phyloP scores from a whole-genome alignment of 2,888 invertebrate genomes.

The Drosophila ezoana region DNA sequence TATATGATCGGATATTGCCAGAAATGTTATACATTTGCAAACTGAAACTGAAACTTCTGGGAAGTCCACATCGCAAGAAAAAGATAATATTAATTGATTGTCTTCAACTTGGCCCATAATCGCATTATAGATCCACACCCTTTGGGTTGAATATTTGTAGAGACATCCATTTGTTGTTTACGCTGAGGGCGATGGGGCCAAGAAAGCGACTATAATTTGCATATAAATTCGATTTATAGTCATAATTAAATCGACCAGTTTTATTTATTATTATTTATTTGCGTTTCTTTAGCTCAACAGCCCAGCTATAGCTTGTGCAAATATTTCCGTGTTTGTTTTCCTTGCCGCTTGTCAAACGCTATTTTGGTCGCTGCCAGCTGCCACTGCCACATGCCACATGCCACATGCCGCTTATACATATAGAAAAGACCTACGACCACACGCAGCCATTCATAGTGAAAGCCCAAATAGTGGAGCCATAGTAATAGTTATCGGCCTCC shows the following conservation, averaged over 20 bases:
- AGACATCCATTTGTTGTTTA: constrained; percentile 20
- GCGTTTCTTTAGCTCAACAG: constrained; percentile 44
- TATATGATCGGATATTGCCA: constrained; percentile 12
- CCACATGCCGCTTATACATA: constrained; percentile 7
- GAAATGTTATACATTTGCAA: constrained; percentile 10
- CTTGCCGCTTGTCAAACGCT: constrained; percentile 30
- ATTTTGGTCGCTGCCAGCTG: constrained; percentile 2
- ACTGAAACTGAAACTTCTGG: constrained; percentile 42
- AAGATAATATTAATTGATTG: constrained; percentile 4
- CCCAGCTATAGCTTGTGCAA: constrained; percentile 25
- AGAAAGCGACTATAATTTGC: constrained; percentile 57
- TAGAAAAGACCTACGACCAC: constrained; percentile 49
- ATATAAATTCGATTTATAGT: constrained; percentile 66
- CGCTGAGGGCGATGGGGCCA: constrained; percentile 24
- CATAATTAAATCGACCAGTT: constrained; percentile 76
- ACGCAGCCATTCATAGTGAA: constrained; percentile 22
- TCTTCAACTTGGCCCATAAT: constrained; percentile 32
- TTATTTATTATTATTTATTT: constrained; percentile 67
- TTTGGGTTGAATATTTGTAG: constrained; percentile 37
- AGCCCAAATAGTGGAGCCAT: constrained; percentile 1
- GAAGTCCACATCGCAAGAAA: constrained; percentile 29
- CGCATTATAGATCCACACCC: constrained; percentile 61
- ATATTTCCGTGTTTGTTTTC: constrained; percentile 65
- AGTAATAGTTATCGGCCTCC: constrained; percentile 1
- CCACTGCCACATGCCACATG: background rate